These are phyloP conservation scores for Muntiacus reevesi DNA, from an alignment of 2,113 vertebrate species.

Conservation along the genomic window DNA sequence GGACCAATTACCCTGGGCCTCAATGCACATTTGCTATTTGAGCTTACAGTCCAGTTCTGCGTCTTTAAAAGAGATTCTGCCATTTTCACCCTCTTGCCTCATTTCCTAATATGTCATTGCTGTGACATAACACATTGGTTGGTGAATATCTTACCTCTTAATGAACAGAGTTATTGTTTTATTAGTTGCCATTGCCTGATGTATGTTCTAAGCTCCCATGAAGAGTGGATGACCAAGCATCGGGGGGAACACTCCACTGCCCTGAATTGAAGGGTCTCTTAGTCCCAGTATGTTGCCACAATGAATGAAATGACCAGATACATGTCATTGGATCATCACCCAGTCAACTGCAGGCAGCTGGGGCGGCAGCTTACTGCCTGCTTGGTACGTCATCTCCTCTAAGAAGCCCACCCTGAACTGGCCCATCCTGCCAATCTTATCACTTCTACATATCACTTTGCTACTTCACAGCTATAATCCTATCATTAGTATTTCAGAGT, in stretches of 20 bases:
- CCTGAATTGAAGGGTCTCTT: conserved; percentile 31
- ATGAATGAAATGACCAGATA: conserved; percentile 45
- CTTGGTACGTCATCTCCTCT: conserved; percentile 32
- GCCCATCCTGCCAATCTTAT: not conserved
- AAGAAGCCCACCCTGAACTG: not conserved
- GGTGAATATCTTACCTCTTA: conserved; percentile 31
- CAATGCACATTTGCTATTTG: conserved; percentile 44
- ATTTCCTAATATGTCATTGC: conserved; percentile 19
- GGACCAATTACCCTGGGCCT: conserved; percentile 63
- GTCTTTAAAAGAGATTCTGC: conserved; percentile 54
- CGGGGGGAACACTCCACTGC: not conserved
- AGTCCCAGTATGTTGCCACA: conserved; percentile 10
- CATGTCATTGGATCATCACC: conserved; percentile 66
- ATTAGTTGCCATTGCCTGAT: conserved; percentile 25
- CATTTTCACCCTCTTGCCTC: conserved; percentile 1
- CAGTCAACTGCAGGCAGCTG: conserved; percentile 50
- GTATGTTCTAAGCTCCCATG: conserved; percentile 24
- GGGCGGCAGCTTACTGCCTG: not conserved
- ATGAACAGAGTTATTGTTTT: conserved; percentile 51
- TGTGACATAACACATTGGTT: conserved; percentile 7
- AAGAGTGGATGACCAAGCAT: not conserved
- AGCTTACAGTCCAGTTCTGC: conserved; percentile 47
- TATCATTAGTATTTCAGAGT: conserved; percentile 3
- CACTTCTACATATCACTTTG: conserved; percentile 30
- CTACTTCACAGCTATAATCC: not conserved